Evolutionary conservation across 2,113 vertebrate genomes (phyloP), one percentile per base, ranked within the genome.

Genomic region (Lepus timidus): DNA sequence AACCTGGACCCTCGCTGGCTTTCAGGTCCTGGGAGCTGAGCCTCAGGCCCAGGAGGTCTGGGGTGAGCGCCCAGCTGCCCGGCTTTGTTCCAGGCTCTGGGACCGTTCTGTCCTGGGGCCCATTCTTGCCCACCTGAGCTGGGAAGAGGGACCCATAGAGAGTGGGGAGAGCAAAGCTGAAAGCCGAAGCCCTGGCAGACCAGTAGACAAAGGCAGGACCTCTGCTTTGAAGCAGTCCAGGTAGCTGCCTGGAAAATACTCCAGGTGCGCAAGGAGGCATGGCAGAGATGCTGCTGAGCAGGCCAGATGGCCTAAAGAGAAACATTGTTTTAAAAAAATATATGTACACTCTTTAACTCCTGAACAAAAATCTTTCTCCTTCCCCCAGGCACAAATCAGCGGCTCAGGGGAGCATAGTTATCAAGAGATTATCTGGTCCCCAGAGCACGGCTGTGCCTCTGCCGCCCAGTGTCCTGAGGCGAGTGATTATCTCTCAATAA

Each of bases 401-500:
- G 84, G 90, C 95, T 96, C 79, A 4, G 17, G 88, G 80, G 85
- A 96, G 83, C 85, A 52, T 0, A 67, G 68, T 87, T 97, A 97
- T 94, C 73, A 39, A 65, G 92, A 93, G 97, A 96, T 96, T 27
- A 95, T 52, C 90, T 74, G 95, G 51, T 91, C 92, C 93, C 94
- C 67, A 73, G 75, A 96, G 97, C 90, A 39, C 39, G 2, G 19
- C 14, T 91, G 96, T 95, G 96, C 92, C 96, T 91, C 2, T 95
- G 97, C 95, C 94, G 93, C 76, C 0, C 0, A 31, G 61, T 11
- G 94, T 96, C 97, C 97, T 0, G 0, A 95, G 97, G 96, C 76
- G 0, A 90, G 95, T 95, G 96, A 96, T 98, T 97, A 90, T 96
- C 96, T 95, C 95, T 91, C 20, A 91, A 96, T 95, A 97, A 97